Percentiles rank a stretch among this genome's conserved stretches.
phyloP scores from a whole-genome alignment of 2,797 vertebrate genomes.

The Selene dorsalis region DNA sequence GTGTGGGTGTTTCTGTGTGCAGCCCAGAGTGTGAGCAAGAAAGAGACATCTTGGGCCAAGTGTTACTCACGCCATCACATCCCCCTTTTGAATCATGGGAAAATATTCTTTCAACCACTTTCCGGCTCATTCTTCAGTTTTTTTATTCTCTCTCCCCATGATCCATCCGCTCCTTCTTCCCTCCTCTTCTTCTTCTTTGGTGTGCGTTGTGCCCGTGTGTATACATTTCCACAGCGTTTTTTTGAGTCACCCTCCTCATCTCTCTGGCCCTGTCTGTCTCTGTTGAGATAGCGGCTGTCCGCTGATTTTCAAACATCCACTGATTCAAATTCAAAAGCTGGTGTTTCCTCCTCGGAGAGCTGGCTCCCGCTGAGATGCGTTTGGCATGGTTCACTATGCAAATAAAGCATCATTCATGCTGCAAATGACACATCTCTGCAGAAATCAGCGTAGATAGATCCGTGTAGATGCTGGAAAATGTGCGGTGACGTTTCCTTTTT shows the following conservation, averaged over 20 bases:
- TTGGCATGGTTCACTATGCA: constrained; percentile 66
- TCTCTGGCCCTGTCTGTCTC: constrained; percentile 45
- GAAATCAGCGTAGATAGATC: constrained; percentile 51
- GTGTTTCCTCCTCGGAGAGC: constrained; percentile 66
- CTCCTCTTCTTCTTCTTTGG: not conserved
- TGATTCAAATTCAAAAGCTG: constrained; percentile 74
- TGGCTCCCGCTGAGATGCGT: constrained; percentile 47
- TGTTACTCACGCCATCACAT: constrained; percentile 44
- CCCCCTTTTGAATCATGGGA: constrained; percentile 42
- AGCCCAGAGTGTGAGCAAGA: constrained; percentile 12
- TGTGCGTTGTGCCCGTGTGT: constrained; percentile 20
- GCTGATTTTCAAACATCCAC: constrained; percentile 69
- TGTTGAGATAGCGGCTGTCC: constrained; percentile 66
- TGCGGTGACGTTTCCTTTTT: not conserved
- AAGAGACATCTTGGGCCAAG: constrained; percentile 50
- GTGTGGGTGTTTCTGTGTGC: constrained; percentile 27
- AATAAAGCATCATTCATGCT: constrained; percentile 66
- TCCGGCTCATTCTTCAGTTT: constrained; percentile 61
- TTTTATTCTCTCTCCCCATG: constrained; percentile 63
- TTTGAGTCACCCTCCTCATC: constrained; percentile 45
- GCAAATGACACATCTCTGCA: constrained; percentile 55
- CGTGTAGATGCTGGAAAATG: constrained; percentile 18
- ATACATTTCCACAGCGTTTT: constrained; percentile 39
- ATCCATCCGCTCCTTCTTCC: constrained; percentile 41
- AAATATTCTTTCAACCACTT: constrained; percentile 61